phyloP scores from a whole-genome alignment of 2,888 invertebrate genomes.

The Ochropleura leucogaster region DNA sequence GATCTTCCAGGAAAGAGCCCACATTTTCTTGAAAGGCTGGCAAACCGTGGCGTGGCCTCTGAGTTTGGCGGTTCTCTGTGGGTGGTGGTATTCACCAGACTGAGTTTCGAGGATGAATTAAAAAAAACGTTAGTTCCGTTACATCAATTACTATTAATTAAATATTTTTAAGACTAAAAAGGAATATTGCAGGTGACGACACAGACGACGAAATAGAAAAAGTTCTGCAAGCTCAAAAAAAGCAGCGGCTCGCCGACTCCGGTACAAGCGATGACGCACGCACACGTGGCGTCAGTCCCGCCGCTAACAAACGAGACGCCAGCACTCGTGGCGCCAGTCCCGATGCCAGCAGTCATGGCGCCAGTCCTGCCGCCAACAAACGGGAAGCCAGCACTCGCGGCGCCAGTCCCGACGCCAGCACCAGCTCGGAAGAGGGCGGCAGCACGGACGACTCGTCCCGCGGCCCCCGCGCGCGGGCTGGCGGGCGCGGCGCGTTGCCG shows the following conservation, averaged over 20 bases:
- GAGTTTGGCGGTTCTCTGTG: no score
- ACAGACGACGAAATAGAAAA: conserved; percentile 92
- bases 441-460: conserved; percentile 47
- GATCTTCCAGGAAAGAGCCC: no score
- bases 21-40: no score
- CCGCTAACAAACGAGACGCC: not conserved
- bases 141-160: not conserved
- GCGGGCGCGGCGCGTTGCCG: conserved; percentile 73
- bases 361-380: no score
- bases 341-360: no score
- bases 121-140: not conserved
- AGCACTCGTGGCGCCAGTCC: no score
- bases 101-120: no score
- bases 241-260: conserved; percentile 42
- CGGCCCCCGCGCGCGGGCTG: conserved; percentile 7
- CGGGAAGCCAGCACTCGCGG: no score
- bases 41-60: no score
- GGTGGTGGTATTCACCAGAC: no score
- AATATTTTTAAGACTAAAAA: not conserved
- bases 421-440: conserved; percentile 47
- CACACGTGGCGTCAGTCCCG: not conserved
- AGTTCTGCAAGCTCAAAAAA: conserved; percentile 77
- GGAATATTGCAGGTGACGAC: conserved; percentile 80
- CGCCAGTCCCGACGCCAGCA: not conserved
- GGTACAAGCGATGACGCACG: not conserved